Evolutionary conservation across 2,797 vertebrate species (phyloP).

Genomic region (Psittacula derbiana): DNA sequence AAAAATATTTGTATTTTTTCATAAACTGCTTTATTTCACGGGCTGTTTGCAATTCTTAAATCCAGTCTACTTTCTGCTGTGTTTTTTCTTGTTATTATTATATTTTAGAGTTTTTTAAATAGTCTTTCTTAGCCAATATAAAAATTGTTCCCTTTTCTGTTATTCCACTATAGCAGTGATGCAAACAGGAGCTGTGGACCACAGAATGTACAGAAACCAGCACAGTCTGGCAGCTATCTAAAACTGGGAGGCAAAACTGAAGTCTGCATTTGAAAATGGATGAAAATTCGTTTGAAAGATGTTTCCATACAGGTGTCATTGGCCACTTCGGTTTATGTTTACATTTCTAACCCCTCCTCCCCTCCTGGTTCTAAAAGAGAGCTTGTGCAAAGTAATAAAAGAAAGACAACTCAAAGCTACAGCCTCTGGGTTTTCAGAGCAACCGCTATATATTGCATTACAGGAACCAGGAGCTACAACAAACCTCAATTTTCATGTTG

Average conservation of each 20-base stretch:
- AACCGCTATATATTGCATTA: conserved; percentile 35
- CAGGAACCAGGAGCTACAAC: conserved; percentile 6
- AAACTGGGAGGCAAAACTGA: background rate
- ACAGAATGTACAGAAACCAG: background rate
- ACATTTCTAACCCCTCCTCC: background rate
- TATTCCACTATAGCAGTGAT: background rate
- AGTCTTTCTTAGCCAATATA: background rate
- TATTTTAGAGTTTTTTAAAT: background rate
- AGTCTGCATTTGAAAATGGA: background rate
- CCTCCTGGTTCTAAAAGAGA: background rate
- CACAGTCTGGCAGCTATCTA: background rate
- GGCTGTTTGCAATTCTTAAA: background rate
- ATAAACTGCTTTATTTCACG: background rate
- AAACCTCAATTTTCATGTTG: background rate
- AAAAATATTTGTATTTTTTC: background rate
- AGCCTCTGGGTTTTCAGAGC: background rate
- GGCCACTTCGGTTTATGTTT: conserved; percentile 3
- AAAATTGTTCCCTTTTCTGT: background rate
- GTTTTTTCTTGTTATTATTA: background rate
- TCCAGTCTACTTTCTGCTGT: background rate
- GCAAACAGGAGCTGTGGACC: background rate
- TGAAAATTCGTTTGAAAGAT: background rate
- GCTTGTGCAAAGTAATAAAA: conserved; percentile 32
- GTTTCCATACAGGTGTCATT: background rate
- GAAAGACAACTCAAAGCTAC: conserved; percentile 23